A percentile compares a stretch with the other conserved stretches of the same genome.
phyloP scores from a whole-genome alignment of 1,140 invertebrate species.

The Odontomachus brunneus region DNA sequence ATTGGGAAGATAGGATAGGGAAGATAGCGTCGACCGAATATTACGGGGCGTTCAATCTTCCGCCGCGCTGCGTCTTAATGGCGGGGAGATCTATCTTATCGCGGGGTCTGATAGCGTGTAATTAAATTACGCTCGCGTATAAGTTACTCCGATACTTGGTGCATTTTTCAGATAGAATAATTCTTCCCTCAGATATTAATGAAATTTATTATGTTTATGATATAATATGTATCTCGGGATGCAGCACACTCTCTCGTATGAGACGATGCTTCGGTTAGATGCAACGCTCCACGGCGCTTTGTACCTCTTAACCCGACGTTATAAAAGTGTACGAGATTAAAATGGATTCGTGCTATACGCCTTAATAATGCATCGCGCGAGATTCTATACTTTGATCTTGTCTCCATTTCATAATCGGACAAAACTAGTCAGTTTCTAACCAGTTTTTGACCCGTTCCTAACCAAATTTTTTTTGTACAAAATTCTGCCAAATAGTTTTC shows the following conservation, averaged over 20 bases:
- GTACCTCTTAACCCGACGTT: not conserved
- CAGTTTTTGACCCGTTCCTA: no score
- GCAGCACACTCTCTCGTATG: no score
- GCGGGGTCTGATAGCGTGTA: slow-evolving; percentile 13
- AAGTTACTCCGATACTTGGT: no score
- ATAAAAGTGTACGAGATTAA: slow-evolving; percentile 6
- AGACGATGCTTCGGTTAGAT: not conserved
- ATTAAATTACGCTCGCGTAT: not conserved
- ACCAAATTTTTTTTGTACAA: no score
- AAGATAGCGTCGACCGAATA: slow-evolving; percentile 24
- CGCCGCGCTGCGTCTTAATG: slow-evolving; percentile 17
- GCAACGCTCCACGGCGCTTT: not conserved
- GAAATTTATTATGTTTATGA: no score
- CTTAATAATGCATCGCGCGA: not conserved
- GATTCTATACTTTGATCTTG: slow-evolving; percentile 1
- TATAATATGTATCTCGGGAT: no score
- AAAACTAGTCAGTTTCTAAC: no score
- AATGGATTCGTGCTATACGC: not conserved
- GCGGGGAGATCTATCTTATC: slow-evolving; percentile 11
- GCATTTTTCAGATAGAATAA: no score
- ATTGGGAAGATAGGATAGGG: slow-evolving; percentile 19
- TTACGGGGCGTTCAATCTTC: not conserved
- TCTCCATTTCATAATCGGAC: no score
- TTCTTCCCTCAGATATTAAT: no score
- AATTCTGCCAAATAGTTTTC: no score